Base-by-base conservation (phyloP, 2,797 vertebrate genomes). In the Cyprinella venusta region DNA sequence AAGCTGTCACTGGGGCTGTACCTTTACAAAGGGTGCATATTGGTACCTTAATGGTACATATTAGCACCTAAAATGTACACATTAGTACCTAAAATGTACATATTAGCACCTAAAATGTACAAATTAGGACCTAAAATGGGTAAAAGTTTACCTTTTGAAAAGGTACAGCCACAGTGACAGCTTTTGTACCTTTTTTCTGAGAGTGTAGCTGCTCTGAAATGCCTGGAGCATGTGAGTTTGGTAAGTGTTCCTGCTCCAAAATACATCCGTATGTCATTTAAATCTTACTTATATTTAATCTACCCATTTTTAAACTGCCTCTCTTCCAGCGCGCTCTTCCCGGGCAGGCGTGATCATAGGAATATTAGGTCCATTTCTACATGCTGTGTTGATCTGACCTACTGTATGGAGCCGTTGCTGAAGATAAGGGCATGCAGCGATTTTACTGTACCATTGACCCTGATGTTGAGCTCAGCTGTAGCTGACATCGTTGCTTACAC, bases 311-410 rank as follows among this genome's bases (percentile, higher is more conserved):
- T 21, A 26, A 72, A 63, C 26, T 1, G 10, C 18, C 12, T 19
- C 36, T 18, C 33, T 24, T 56, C n/a, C 52, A 48, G 54, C 30
- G 42, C 21, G 18, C 19, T 6, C 21, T 38, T 21, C 12, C 30
- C 19, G 59, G 10, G 61, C 68, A 71, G 30, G n/a, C 24, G 40
- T 52, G 19, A 64, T 56, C 48, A 16, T 76, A 33, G 70, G 50
- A 33, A 67, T 50, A 36, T 78, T 74, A 68, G 79, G 30, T 75
- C 54, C 74, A 63, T 81, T 80, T 76, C 59, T 50, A 69, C 77
- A 13, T 68, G 15, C 10, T 63, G 54, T 80, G 40, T 68, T 68
- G 74, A 59, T 42, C 38, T 83, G 64, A 80, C 81, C 77, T 64
- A n/a, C n/a, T n/a, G n/a, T n/a, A 16, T 52, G 45, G 40, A 54